phyloP scores from a whole-genome alignment of 1,140 invertebrate genomes.

The Gonioctena quinquepunctata region DNA sequence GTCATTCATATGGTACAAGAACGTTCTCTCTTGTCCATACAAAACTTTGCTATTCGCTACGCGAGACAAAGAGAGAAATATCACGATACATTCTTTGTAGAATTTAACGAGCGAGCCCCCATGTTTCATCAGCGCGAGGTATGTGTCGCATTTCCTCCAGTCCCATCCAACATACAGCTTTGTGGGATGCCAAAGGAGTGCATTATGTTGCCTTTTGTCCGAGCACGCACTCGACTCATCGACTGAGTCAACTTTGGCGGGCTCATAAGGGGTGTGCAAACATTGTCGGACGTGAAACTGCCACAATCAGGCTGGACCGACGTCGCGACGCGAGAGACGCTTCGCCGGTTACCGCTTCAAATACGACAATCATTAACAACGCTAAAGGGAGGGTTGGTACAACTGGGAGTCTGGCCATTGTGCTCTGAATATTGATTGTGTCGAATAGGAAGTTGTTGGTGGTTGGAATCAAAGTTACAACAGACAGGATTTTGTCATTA shows the following conservation, averaged over 20 bases:
- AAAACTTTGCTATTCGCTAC: too few relatives aligned
- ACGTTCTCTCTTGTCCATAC: too few relatives aligned
- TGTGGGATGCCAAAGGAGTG: constrained; percentile 7
- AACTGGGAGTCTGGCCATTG: not conserved
- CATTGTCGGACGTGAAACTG: constrained; percentile 35
- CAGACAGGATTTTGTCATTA: too few relatives aligned
- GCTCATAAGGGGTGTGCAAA: constrained; percentile 47
- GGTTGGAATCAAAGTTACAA: not conserved
- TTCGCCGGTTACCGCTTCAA: not conserved
- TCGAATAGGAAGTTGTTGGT: not conserved
- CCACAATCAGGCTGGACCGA: constrained; percentile 38
- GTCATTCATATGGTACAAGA: too few relatives aligned
- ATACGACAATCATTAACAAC: constrained; percentile 8
- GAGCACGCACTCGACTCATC: constrained; percentile 48
- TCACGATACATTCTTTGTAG: too few relatives aligned
- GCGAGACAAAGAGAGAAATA: too few relatives aligned
- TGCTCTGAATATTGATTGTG: not conserved
- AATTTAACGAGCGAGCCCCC: not conserved
- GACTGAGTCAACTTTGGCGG: constrained; percentile 45
- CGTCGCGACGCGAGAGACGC: not conserved
- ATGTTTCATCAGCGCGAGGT: not conserved
- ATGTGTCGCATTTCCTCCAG: not conserved
- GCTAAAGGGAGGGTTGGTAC: not conserved
- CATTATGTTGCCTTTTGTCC: constrained; percentile 47
- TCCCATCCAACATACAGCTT: not conserved